Percentiles rank a stretch among this genome's conserved stretches.
These are phyloP conservation scores for Hypomecis atomaria DNA, from an alignment of 2,888 invertebrate genomes.

Conservation along the genomic window DNA sequence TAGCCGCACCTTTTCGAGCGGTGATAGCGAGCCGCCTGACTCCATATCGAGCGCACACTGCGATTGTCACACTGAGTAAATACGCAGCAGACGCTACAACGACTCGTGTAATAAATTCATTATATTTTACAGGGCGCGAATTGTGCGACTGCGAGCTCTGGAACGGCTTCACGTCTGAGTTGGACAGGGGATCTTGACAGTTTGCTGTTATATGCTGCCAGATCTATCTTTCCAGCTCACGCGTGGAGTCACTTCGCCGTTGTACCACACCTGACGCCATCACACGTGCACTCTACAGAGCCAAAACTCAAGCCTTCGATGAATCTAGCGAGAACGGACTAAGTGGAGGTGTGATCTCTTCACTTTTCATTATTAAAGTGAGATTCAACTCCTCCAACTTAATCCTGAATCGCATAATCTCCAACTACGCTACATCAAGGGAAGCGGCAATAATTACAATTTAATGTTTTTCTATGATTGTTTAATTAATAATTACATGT, in stretches of 20 bases:
- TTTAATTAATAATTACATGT: too few relatives aligned
- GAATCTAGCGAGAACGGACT: slow-evolving; percentile 68
- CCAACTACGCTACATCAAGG: slow-evolving; percentile 39
- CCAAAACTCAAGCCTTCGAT: neutral
- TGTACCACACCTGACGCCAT: neutral
- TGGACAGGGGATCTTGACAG: slow-evolving; percentile 85
- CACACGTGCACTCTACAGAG: neutral
- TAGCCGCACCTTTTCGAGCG: slow-evolving; percentile 80
- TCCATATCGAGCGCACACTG: slow-evolving; percentile 65
- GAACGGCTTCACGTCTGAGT: slow-evolving; percentile 79
- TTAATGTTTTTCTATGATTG: too few relatives aligned
- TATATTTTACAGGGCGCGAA: slow-evolving; percentile 60
- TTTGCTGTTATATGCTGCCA: slow-evolving; percentile 77
- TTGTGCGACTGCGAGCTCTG: slow-evolving; percentile 19
- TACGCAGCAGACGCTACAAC: slow-evolving; percentile 49
- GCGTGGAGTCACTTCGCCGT: slow-evolving; percentile 64
- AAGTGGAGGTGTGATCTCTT: slow-evolving; percentile 86
- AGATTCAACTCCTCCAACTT: slow-evolving; percentile 86
- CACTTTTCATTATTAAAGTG: slow-evolving; percentile 84
- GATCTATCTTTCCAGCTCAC: slow-evolving; percentile 86
- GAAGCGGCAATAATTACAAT: too few relatives aligned
- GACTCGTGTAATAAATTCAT: slow-evolving; percentile 49
- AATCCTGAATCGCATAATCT: slow-evolving; percentile 75
- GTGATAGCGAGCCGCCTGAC: slow-evolving; percentile 74
- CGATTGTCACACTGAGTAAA: slow-evolving; percentile 70